Evolutionary conservation across 1,140 invertebrate genomes (phyloP).

Genomic region (Akabosia matsudoensis): DNA sequence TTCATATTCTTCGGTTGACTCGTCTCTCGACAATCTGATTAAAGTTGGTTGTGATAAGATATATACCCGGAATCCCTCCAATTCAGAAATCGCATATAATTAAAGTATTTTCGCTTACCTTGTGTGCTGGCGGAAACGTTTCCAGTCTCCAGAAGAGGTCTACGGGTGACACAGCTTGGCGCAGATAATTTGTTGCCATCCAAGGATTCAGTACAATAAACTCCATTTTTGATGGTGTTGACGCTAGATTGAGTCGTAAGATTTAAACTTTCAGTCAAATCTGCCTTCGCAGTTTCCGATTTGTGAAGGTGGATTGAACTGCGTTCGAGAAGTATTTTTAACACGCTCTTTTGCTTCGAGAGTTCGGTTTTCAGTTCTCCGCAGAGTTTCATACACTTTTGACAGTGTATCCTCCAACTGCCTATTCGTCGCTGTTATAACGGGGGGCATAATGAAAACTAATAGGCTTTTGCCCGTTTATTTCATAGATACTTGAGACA

Average conservation of each 20-base stretch:
- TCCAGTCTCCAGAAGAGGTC: too few species aligned
- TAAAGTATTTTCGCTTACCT: too few species aligned
- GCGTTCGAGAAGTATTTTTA: background rate
- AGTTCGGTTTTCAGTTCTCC: background rate
- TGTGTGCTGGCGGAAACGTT: too few species aligned
- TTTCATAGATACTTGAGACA: too few species aligned
- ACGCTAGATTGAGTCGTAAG: background rate
- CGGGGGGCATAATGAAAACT: too few species aligned
- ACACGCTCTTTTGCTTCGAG: background rate
- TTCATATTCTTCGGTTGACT: background rate
- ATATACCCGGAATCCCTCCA: background rate
- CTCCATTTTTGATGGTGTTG: background rate
- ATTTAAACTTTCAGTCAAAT: background rate
- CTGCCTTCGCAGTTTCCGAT: background rate
- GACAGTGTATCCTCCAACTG: background rate
- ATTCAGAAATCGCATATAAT: too few species aligned
- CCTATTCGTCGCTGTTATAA: too few species aligned
- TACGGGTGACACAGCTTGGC: too few species aligned
- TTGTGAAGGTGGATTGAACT: background rate
- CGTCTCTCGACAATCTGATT: background rate
- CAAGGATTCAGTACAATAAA: too few species aligned
- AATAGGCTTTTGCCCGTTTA: too few species aligned
- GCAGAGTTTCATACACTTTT: background rate
- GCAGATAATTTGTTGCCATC: too few species aligned
- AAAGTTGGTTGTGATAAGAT: too few species aligned